Conservation (phyloP, 2,888 invertebrate species). For the Agrotis ipsilon region DNA sequence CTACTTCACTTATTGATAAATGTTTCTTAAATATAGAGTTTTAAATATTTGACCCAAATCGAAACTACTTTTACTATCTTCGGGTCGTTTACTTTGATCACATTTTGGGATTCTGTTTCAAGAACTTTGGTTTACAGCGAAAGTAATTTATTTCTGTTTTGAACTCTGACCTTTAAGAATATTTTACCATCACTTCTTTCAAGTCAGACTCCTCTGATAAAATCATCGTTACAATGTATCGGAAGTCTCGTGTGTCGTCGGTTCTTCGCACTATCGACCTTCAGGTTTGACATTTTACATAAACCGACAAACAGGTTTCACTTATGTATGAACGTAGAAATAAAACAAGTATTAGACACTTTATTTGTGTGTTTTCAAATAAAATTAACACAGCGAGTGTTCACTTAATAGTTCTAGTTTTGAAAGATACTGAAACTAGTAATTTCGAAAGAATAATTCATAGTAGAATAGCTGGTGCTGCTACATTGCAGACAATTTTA, state of each 20-base stretch:
- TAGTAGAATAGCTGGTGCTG: not conserved
- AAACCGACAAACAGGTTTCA: slow-evolving; percentile 77
- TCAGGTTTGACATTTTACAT: slow-evolving; percentile 78
- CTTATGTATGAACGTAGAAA: slow-evolving; percentile 63
- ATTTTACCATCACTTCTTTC: slow-evolving; percentile 20
- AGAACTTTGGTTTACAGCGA: not conserved
- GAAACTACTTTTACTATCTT: slow-evolving; percentile 12
- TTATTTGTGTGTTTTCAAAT: slow-evolving; percentile 43
- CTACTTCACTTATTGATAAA: slow-evolving; percentile 7
- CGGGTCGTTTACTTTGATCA: slow-evolving; percentile 3
- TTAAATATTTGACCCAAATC: not conserved
- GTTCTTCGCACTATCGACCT: slow-evolving; percentile 81
- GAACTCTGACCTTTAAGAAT: slow-evolving; percentile 32
- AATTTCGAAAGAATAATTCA: slow-evolving; percentile 2
- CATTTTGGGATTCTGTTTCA: not conserved
- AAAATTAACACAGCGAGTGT: slow-evolving; percentile 14
- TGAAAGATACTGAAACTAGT: slow-evolving; percentile 12
- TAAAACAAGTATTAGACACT: slow-evolving; percentile 62
- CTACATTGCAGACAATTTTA: not conserved
- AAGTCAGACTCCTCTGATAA: slow-evolving; percentile 32
- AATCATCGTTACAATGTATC: slow-evolving; percentile 61
- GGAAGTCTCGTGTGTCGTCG: slow-evolving; percentile 72
- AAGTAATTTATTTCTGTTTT: slow-evolving; percentile 22
- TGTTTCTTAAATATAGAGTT: not conserved
- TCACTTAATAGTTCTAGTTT: slow-evolving; percentile 25